Evolutionary conservation across 2,888 invertebrate genomes (phyloP), one percentile per base, ranked within the genome.

Genomic region (Synanthedon formicaeformis): DNA sequence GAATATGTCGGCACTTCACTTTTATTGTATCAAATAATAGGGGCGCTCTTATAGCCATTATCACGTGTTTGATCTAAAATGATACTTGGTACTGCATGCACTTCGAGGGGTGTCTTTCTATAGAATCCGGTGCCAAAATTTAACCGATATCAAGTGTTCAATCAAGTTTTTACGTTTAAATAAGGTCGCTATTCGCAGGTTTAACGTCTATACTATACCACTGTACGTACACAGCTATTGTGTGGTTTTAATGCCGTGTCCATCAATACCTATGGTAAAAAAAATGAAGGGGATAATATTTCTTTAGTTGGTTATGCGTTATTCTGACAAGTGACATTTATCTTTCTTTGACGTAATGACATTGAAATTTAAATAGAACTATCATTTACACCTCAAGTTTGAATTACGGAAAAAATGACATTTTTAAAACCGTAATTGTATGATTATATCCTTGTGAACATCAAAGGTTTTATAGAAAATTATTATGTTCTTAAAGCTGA

Each of bases 21-120:
- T 87, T 87, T 86, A 87, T 87, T 87, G 86, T 87, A 86, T 84
- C 84, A 78, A 87, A 87, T 86, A 86, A 86, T 87, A 86, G 85
- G 86, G 86, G 87, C 79, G 78, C 85, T 85, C 86, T 86, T 84
- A 84, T 79, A 75, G 78, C 80, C 69, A 82, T 87, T 86, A 87
- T 87, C 87, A 83, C 84, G 87, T 87, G 87, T 87, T 84, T 85
- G 84, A 87, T 87, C 86, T 87, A 83, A 85, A 87, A 85, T 81
- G 86, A 85, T 85, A 85, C 85, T 85, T 77, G 75, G 74, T 73
- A 69, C 68, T 67, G 72, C 66, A 65, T 69, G 65, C 71, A 68
- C 65, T 70, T 65, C 64, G 69, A 70, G 66, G 69, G 71, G 68
- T 63, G 64, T 66, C 60, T 62, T 75, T 73, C 70, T 72, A 66